Conservation (phyloP, 1,140 invertebrate species). For the Bombus superbus region DNA sequence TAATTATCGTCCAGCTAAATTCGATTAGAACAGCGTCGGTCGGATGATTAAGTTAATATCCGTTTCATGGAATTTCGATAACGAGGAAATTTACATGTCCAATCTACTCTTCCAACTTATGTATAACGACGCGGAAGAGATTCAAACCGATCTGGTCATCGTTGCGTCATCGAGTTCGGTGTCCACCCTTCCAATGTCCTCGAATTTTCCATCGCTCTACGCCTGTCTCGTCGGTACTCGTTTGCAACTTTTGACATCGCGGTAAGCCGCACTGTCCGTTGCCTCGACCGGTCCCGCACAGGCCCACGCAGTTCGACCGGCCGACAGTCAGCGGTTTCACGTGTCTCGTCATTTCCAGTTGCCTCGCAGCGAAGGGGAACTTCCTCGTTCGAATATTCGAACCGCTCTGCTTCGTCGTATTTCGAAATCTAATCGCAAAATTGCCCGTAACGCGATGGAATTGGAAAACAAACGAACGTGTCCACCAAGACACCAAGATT, state of each 20-base stretch:
- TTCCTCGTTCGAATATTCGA: background rate
- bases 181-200: background rate
- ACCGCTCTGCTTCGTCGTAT: too few relatives aligned
- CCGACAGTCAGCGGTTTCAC: slow-evolving; percentile 56
- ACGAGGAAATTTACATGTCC: background rate
- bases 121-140: background rate
- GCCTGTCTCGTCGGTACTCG: slow-evolving; percentile 22
- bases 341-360: slow-evolving; percentile 43
- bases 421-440: background rate
- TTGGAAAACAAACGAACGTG: background rate
- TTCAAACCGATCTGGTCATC: background rate
- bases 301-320: slow-evolving; percentile 31
- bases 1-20: background rate
- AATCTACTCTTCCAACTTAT: background rate
- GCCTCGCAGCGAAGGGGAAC: background rate
- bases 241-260: slow-evolving; percentile 59
- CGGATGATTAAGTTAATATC: background rate
- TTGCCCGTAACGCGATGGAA: background rate
- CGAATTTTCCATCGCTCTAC: slow-evolving; percentile 3
- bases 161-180: background rate
- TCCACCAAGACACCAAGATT: too few relatives aligned
- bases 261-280: slow-evolving; percentile 55
- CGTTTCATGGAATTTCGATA: background rate
- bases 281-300: slow-evolving; percentile 20
- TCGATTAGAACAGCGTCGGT: background rate